phyloP scores from a whole-genome alignment of 2,113 vertebrate species.

The Ictalurus furcatus region DNA sequence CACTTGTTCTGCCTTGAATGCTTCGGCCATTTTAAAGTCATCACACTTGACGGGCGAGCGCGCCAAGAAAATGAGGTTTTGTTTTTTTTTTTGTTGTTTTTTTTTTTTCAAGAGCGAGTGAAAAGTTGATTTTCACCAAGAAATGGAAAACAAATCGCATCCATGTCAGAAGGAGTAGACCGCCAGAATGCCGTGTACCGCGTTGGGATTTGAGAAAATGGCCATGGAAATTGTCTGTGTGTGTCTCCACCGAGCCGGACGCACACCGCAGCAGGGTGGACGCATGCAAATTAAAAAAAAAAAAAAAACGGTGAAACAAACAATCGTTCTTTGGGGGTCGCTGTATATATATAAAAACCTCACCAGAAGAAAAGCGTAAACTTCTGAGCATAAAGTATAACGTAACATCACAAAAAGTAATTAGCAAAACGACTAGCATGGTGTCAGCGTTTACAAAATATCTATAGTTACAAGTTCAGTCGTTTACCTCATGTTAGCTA shows the following conservation, averaged over 20 bases:
- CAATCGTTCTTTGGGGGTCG: background rate
- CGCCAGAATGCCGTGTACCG: background rate
- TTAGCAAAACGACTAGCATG: background rate
- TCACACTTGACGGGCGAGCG: constrained; percentile 37
- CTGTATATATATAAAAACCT: background rate
- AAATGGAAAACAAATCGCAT: background rate
- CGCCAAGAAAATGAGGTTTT: constrained; percentile 17
- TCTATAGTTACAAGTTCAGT: background rate
- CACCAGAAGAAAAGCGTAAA: background rate
- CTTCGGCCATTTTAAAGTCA: constrained; percentile 44
- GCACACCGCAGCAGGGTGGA: background rate
- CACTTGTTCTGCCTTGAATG: constrained; percentile 38
- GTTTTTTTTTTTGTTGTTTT: constrained; percentile 1
- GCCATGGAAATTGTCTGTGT: background rate
- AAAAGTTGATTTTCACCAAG: background rate
- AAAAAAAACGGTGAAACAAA: background rate
- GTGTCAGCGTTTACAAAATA: background rate
- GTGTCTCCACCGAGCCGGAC: background rate
- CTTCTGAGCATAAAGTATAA: background rate
- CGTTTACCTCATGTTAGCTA: background rate
- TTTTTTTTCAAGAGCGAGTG: constrained; percentile 24
- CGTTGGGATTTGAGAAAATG: background rate
- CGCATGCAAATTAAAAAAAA: background rate
- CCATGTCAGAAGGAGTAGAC: background rate
- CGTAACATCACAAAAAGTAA: background rate